Evolutionary conservation across 2,888 invertebrate genomes (phyloP).

Genomic region (Cataglyphis rosenhaueri): DNA sequence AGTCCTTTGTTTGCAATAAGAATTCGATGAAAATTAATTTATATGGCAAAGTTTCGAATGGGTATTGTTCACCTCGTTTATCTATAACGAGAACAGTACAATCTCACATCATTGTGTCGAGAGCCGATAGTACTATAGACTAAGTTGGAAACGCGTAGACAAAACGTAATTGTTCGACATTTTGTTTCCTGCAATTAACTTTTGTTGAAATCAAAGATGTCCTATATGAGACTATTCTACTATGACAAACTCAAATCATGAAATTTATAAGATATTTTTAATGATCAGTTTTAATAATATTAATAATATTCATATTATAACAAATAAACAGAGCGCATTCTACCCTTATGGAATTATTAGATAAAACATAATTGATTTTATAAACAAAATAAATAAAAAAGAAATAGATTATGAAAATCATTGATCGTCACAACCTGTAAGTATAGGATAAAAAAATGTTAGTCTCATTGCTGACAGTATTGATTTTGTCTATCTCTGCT

Average conservation of each 20-base stretch:
- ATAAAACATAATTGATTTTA: neutral
- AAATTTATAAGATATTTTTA: neutral
- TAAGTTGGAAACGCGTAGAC: constrained; percentile 2
- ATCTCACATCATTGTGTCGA: constrained; percentile 14
- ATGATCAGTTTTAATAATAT: neutral
- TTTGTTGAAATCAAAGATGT: neutral
- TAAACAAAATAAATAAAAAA: neutral
- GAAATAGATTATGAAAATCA: neutral
- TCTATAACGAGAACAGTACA: constrained; percentile 38
- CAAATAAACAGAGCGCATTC: neutral
- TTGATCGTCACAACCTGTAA: neutral
- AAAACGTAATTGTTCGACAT: constrained; percentile 27
- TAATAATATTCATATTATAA: neutral
- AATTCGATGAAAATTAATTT: neutral
- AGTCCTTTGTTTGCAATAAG: neutral
- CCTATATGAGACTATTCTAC: neutral
- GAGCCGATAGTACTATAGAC: constrained; percentile 18
- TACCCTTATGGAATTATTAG: neutral
- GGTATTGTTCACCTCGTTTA: constrained; percentile 27
- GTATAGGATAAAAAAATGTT: neutral
- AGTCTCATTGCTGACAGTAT: constrained; percentile 17
- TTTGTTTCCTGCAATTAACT: constrained; percentile 11
- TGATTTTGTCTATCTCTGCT: constrained; percentile 19
- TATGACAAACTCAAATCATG: neutral
- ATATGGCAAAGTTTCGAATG: constrained; percentile 6